Evolutionary conservation across 2,888 invertebrate species (phyloP), one percentile per base, ranked within the genome.

Genomic region (Metopia argyrocephala): DNA sequence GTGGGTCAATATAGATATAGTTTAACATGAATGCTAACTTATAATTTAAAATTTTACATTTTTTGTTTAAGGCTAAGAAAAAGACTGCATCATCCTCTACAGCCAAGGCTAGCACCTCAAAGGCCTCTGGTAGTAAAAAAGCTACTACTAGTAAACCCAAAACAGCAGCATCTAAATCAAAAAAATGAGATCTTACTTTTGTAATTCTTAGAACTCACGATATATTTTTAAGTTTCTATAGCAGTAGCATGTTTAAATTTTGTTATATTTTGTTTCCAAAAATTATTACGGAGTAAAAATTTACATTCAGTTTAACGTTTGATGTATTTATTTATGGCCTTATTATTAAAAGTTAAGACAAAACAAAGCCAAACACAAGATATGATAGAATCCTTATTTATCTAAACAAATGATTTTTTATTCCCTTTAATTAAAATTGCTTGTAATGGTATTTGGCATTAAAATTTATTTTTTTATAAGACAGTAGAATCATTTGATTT

Each of bases 31-130:
- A 23, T 23, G 3, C 5, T 23, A 15, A 54, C 7, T 23, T 31
- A 18, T 21, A n/a, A n/a, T n/a, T 38, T 38, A 6, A 20, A 31
- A 31, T 23, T 61, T 31, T n/a, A 38, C 3, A 38, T 48, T 18
- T 27, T 70, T 57, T 38, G 15, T 54, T 79, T 25, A 28, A 86
- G 86, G 85, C 89, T 2, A 89, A 89, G 66, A 89, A 89, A 83
- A 87, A 87, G 0, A 31, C 84, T 0, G 68, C 85, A 3, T 70
- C 80, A 1, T 31, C 83, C n/a, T 48, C 71, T 12, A 46, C 78
- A 50, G n/a, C 81, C 28, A 86, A 85, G 68, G 81, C 85, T 25
- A 83, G 85, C 25, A 85, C 85, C 3, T 85, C 88, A 0, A 87
- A 86, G 61, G 57, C 84, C 7, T 76, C 83, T 7, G 20, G 71